Evolutionary conservation across 2,113 vertebrate species (phyloP).

Genomic region (Larimichthys crocea): DNA sequence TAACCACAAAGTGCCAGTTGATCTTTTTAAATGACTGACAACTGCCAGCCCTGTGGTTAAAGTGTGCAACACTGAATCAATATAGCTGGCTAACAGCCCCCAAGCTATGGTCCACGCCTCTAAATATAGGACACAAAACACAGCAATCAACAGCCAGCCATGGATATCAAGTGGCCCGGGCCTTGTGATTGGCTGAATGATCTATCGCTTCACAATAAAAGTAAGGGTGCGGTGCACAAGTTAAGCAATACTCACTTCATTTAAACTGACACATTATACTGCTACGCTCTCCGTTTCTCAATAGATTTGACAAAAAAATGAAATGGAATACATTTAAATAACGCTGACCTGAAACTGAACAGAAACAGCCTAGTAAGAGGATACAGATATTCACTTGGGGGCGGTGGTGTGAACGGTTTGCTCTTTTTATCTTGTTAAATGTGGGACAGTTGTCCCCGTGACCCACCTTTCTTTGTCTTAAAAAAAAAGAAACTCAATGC

Average conservation of each 20-base stretch:
- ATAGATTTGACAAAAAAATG: not conserved
- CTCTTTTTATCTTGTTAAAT: not conserved
- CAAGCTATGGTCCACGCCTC: constrained; percentile 47
- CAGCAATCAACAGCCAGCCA: constrained; percentile 29
- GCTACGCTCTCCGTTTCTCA: not conserved
- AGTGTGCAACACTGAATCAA: constrained; percentile 63
- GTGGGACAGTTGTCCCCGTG: not conserved
- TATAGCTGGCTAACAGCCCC: constrained; percentile 25
- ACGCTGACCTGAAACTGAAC: not conserved
- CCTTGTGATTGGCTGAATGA: constrained; percentile 25
- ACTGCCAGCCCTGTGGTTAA: constrained; percentile 43
- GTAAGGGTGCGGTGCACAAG: constrained; percentile 36
- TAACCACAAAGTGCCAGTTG: constrained; percentile 51
- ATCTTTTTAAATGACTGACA: constrained; percentile 62
- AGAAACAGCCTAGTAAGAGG: not conserved
- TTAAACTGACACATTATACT: constrained; percentile 9
- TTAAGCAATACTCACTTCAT: not conserved
- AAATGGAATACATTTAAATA: not conserved
- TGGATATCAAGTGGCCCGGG: constrained; percentile 34
- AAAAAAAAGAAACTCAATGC: not conserved
- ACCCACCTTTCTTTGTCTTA: not conserved
- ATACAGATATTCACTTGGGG: not conserved
- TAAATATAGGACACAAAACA: constrained; percentile 70
- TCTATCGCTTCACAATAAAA: constrained; percentile 39
- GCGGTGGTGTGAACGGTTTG: not conserved